phyloP scores from a whole-genome alignment of 2,888 invertebrate genomes.

The Stenichneumon culpator region DNA sequence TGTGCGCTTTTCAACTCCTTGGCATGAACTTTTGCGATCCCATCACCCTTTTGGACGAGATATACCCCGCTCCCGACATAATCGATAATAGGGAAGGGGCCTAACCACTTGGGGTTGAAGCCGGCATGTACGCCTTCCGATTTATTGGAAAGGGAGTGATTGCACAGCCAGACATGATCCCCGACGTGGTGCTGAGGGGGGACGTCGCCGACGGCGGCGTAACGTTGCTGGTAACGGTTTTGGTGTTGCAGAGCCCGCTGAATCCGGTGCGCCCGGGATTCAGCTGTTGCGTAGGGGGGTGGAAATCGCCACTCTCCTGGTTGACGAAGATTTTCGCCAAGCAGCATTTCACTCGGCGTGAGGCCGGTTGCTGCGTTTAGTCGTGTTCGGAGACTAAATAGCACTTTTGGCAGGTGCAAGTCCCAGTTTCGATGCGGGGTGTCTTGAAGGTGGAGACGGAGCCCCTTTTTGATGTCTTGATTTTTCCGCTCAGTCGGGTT shows the following conservation, averaged over 20 bases:
- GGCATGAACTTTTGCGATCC: neutral
- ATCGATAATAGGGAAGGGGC: neutral
- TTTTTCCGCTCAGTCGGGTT: conserved; percentile 70
- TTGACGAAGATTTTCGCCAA: conserved; percentile 13
- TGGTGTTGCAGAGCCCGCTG: neutral
- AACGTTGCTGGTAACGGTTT: neutral
- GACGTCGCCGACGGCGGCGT: neutral
- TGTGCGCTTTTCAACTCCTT: neutral
- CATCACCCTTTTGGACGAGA: neutral
- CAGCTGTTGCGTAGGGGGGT: neutral
- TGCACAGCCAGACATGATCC: neutral
- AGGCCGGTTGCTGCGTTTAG: conserved; percentile 38
- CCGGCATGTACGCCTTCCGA: neutral
- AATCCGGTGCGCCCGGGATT: neutral
- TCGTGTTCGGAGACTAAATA: conserved; percentile 23
- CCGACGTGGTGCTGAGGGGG: neutral
- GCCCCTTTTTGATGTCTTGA: conserved; percentile 71
- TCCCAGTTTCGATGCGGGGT: conserved; percentile 34
- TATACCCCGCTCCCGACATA: neutral
- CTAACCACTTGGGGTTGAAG: neutral
- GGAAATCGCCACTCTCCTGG: conserved; percentile 46
- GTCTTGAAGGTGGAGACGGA: conserved; percentile 64
- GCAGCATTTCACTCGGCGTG: conserved; percentile 37
- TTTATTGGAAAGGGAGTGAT: neutral
- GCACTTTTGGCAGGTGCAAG: neutral